Base-by-base conservation (phyloP, 2,797 vertebrate genomes). In the Diceros bicornis region DNA sequence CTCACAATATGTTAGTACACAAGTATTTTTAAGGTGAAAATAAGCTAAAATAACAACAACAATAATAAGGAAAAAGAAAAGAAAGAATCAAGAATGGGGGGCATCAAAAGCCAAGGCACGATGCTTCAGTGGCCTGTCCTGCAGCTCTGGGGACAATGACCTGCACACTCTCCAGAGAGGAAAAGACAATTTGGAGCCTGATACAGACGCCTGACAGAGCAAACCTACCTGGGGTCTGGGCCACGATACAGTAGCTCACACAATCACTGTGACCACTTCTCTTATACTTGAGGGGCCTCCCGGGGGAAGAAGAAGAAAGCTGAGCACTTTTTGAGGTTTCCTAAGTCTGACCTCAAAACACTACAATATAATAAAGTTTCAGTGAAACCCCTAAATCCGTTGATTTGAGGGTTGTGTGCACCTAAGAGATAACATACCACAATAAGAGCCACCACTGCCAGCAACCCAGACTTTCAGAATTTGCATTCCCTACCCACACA, bases 11-110 rank as follows among this genome's bases (percentile, higher is more conserved):
- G 14, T 37, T 66, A 61, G 21, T 9, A 21, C 16, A 34, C 18
- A 55, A n/a, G 25, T 79, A 69, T 92, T 90, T 50, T 71, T 9
- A 75, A 59, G 34, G 77, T 11, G 29, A 96, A 97, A 71, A 64
- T n/a, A 72, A 88, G 37, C 20, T 55, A 69, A 97, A 88, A 13
- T 14, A 82, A 61, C 29, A 69, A 47, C 1, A 71, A 47, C 1
- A 71, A 55, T 11, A 25, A 27, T 4, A 29, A 86, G 32, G 18
- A 83, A 34, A 68, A 57, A 93, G 9, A 41, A 82, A 85, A 37
- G 57, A 83, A 79, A 61, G 64, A 91, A 79, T 59, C 41, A 57
- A 84, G 32, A 72, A 32, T 32, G 27, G 6, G 5, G 29, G 50
- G 13, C 21, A n/a, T 55, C 44, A 62, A 72, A 91, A 61, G 34